Evolutionary conservation across 2,888 invertebrate genomes (phyloP), one percentile per base, ranked within the genome.

Genomic region (Aporophyla nigra): DNA sequence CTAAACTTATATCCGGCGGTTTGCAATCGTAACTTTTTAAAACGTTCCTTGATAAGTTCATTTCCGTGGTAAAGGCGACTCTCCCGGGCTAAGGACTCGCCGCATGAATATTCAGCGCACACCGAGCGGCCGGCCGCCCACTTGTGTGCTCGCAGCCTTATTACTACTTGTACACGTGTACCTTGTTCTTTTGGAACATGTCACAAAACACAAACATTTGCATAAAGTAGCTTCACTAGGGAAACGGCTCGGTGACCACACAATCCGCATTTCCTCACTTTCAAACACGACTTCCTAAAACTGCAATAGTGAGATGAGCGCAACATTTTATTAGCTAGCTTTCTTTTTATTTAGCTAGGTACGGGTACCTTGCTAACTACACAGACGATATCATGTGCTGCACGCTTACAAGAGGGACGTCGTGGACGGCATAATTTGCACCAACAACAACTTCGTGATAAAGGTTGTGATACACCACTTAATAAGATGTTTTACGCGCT

Each of bases 91-190:
- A 51, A 71, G 82, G 49, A 59, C 65, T 68, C 56, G 54, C 16
- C 59, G 71, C 65, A 85, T 84, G 83, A 85, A 86, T 84, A 84
- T 84, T 78, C 84, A 84, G 72, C n/a, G 74, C 51, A 59, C 27
- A 33, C 49, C 62, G 59, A 56, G 40, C 49, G 59, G 24, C 19
- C 27, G 21, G 19, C 49, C 56, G 24, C 56, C 16, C 56, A 40
- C 83, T 58, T 51, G 78, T 71, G 62, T 70, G 27, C 33, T 43
- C n/a, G 51, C 68, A 66, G 62, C n/a, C 63, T 78, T 78, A 59
- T 78, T 67, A 65, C 43, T 62, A 83, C 62, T 19, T 67, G 33
- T 59, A 81, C 63, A 81, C 58, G n/a, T 53, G 27, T 46, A 56
- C 54, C 49, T 70, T 77, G 14, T 78, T 56, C 56, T 62, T 83